phyloP scores from a whole-genome alignment of 2,888 invertebrate species.

The Philopedon plagiatum region DNA sequence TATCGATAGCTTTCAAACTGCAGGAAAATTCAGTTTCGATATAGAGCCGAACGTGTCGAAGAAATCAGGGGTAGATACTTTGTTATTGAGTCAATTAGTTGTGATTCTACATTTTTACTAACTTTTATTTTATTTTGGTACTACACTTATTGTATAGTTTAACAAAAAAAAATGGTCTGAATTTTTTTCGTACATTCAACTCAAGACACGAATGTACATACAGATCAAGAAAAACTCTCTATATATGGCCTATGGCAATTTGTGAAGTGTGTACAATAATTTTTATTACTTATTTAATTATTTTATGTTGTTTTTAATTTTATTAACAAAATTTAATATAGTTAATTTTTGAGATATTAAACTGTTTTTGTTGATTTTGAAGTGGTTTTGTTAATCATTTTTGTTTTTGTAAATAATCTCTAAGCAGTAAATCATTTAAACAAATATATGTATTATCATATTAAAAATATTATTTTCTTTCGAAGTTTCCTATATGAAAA shows the following conservation, averaged over 20 bases:
- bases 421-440: neutral
- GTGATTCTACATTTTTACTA: no score
- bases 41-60: no score
- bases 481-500: no score
- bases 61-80: no score
- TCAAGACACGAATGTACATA: no score
- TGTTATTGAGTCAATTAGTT: no score
- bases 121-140: no score
- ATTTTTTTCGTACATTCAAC: no score
- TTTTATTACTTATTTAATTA: neutral
- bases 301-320: neutral
- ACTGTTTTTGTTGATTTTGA: neutral
- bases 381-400: neutral
- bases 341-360: neutral
- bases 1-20: no score
- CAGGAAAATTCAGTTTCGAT: no score
- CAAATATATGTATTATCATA: slow-evolving; percentile 10
- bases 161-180: no score
- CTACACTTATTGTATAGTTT: no score
- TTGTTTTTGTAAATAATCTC: slow-evolving; percentile 10
- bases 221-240: neutral
- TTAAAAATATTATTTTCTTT: neutral
- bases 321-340: neutral
- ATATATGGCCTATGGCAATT: neutral
- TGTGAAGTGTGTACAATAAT: neutral